Evolutionary conservation across 2,888 invertebrate species (phyloP), one percentile per base, ranked within the genome.

Genomic region (Drosophila quinaria): DNA sequence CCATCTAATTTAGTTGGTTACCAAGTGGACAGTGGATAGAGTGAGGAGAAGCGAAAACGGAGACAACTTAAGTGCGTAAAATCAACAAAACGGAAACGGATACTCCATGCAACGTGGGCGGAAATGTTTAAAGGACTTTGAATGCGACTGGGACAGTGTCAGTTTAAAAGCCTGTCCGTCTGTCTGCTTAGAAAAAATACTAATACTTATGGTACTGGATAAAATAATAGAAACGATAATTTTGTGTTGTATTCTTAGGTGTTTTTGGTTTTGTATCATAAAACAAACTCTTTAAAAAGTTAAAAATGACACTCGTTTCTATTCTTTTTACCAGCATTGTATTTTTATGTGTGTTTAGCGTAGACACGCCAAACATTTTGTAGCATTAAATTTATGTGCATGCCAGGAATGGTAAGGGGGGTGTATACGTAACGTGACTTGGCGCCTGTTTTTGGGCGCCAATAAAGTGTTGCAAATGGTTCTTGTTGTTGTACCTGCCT

Each of bases 81-180:
- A 80, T 81, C 74, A 76, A 80, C 80, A 72, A 75, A 75, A 74
- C 86, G 84, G 88, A 88, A 86, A 75, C 81, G 88, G 88, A 86
- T 74, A 84, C 80, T 88, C 87, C 87, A 81, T 86, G 87, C 84
- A 80, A 67, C 76, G 72, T 74, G 69, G 70, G 59, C 81, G 86
- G 84, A 88, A 88, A 86, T 88, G 88, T 84, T 76, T 60, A 54
- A 77, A 59, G 70, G 62, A 70, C 69, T 17, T 47, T 51, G 46
- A 50, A 50, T 49, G 63, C 54, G 62, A 62, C 35, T 44, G 35
- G 31, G 49, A 52, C 74, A 42, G 49, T 51, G 54, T 29, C 50
- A 13, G 66, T 42, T 19, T 22, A n/a, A 31, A 39, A 54, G 52
- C 44, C 29, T 50, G 33, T 33, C 35, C 44, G 44, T 33, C 44